Conservation (phyloP, 2,797 vertebrate genomes). For the Coendou prehensilis region DNA sequence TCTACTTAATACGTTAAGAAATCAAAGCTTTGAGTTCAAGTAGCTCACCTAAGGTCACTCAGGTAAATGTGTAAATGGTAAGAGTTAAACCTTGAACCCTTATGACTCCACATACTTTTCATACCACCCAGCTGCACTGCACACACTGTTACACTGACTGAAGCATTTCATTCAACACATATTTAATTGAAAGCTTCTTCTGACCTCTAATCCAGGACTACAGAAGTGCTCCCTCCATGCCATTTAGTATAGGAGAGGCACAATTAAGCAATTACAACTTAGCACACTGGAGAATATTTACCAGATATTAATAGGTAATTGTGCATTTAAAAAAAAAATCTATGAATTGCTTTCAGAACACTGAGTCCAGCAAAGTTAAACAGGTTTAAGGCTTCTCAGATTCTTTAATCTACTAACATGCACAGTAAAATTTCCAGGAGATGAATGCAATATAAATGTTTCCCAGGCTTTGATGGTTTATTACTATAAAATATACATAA, state of each 20-base stretch:
- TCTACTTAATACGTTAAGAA: neutral
- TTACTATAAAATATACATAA: neutral
- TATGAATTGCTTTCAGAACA: neutral
- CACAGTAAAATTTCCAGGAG: neutral
- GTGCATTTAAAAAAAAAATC: neutral
- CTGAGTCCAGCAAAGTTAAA: neutral
- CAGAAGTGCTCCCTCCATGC: neutral
- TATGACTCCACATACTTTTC: neutral
- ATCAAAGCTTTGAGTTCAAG: neutral
- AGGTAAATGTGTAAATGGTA: neutral
- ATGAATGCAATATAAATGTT: neutral
- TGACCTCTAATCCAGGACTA: neutral
- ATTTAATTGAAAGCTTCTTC: neutral
- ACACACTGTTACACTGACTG: neutral
- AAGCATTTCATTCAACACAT: neutral
- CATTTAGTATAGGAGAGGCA: neutral
- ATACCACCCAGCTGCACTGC: neutral
- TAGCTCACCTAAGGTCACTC: rapidly evolving
- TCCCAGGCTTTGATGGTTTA: neutral
- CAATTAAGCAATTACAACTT: neutral
- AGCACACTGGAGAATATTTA: neutral
- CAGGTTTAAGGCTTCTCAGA: neutral
- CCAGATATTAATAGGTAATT: neutral
- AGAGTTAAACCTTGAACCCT: neutral
- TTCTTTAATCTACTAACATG: neutral